Base-by-base conservation (phyloP, 2,888 invertebrate genomes). In the Eudemis profundana region DNA sequence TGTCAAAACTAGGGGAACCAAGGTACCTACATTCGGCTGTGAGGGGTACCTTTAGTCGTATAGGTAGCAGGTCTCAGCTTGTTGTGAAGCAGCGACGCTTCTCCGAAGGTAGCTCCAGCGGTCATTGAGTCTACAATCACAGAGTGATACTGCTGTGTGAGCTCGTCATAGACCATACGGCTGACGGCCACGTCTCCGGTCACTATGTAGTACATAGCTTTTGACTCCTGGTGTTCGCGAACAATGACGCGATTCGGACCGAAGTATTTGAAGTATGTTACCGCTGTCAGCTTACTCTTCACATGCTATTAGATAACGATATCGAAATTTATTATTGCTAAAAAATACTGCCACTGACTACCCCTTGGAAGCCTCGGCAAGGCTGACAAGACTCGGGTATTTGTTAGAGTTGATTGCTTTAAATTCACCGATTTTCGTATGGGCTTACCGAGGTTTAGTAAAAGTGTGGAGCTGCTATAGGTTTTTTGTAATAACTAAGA, bases 191-290 rank as follows among this genome's bases (percentile, higher is more conserved):
- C 81, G 46, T 90, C 88, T 2, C 96, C 96, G 0, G 89, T 88
- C 4, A 95, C 83, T 50, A 96, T 91, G 78, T 95, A 95, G 79
- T 95, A 95, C 50, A 95, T 77, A 0, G 94, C 93, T 61, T 89
- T 84, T 0, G 95, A 93, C 2, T 85, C 83, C 61, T 94, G 94
- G 10, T 93, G 93, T 76, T 95, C 94, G 10, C 93, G 93, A 0
- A 95, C 94, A 49, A 96, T 93, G 0, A 88, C 84, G 1, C 95
- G 91, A 0, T 92, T 93, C 0, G 94, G 92, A 0, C 90, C 85
- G 66, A 93, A 93, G 73, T 94, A 95, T 70, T 93, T 93, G 83
- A 95, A 95, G 73, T 93, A 93, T 0, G 94, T 93, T 0, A 93
- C 93, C 0, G 92, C 93, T 0, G 95, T 94, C 44, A 96, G 78